Base-by-base conservation (phyloP, 2,113 vertebrate genomes). In the Nannobrachium achirus region DNA sequence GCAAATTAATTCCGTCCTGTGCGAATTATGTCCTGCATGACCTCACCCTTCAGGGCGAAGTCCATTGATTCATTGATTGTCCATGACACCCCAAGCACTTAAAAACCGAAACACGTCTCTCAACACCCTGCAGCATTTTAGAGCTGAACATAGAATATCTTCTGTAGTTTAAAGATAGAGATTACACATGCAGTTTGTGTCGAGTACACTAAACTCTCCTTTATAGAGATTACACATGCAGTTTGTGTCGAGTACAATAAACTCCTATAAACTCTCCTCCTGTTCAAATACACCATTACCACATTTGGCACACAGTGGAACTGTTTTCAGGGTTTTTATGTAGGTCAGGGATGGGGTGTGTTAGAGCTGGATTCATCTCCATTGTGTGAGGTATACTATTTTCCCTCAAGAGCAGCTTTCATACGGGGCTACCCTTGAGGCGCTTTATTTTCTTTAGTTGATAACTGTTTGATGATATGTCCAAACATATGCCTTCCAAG, bases 321-420 rank as follows among this genome's bases (percentile, higher is more conserved):
- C 78, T 68, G 72, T 84, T 66, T 75, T 63, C 63, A 53, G 56
- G 69, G 77, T 78, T 69, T n/a, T 63, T 85, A 88, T 88, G 82
- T 85, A 83, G 83, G 88, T 89, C 87, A 89, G 79, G 64, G 67
- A 79, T 69, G 73, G 86, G 86, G 89, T 85, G 88, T 89, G 88
- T 81, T 80, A 76, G 73, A 83, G 76, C 84, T 68, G 56, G 82
- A 76, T 89, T 87, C 79, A 82, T 87, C 76, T 85, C 62, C 14
- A 48, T 83, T 82, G 72, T 79, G 72, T 80, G 70, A 84, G 79
- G 76, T 50, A 25, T 84, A 80, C 77, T 63, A 72, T 79, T 83
- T 85, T 76, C 45, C 53, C 74, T 76, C 40, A 74, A 80, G 76
- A 86, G 84, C 65, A 75, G 73, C 73, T 78, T 81, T 89, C 63